These are phyloP conservation scores for Agonopterix alstromeriana DNA, from an alignment of 2,888 invertebrate genomes.

Conservation along the genomic window DNA sequence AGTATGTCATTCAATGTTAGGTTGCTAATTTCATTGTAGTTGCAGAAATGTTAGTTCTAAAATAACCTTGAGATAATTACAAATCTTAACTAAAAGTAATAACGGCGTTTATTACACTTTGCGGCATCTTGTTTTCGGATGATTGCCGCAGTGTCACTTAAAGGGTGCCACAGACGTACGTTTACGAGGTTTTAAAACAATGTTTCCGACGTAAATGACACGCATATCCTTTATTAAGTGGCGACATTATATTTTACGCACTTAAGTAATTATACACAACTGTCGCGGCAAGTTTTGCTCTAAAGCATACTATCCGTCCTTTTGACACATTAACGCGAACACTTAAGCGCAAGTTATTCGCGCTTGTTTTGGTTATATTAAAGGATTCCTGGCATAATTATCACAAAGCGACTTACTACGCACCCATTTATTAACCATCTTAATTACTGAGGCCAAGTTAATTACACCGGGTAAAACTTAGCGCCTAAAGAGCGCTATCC, in stretches of 20 bases:
- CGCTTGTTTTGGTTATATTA: constrained; percentile 66
- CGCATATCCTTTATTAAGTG: constrained; percentile 17
- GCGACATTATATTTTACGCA: constrained; percentile 24
- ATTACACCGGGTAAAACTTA: constrained; percentile 68
- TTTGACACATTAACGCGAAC: constrained; percentile 49
- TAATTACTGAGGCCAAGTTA: constrained; percentile 72
- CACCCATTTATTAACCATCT: constrained; percentile 73
- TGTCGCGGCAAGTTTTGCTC: constrained; percentile 33
- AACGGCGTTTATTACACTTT: constrained; percentile 9
- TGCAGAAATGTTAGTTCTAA: too few species aligned
- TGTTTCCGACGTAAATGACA: constrained; percentile 10
- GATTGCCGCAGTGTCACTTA: constrained; percentile 9
- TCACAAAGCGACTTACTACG: constrained; percentile 68
- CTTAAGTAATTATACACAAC: constrained; percentile 32
- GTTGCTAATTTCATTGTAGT: too few species aligned
- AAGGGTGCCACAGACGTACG: constrained; percentile 5
- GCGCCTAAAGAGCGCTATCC: constrained; percentile 62
- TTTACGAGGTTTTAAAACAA: constrained; percentile 13
- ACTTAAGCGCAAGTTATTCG: constrained; percentile 46
- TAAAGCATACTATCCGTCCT: constrained; percentile 42
- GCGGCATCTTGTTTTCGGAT: constrained; percentile 10
- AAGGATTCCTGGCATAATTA: constrained; percentile 69
- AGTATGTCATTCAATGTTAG: too few species aligned
- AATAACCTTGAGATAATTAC: too few species aligned
- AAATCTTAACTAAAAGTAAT: constrained; percentile 4